Evolutionary conservation across 1,140 invertebrate species (phyloP), one percentile per base, ranked within the genome.

Genomic region (Pseudomyrmex sp.): DNA sequence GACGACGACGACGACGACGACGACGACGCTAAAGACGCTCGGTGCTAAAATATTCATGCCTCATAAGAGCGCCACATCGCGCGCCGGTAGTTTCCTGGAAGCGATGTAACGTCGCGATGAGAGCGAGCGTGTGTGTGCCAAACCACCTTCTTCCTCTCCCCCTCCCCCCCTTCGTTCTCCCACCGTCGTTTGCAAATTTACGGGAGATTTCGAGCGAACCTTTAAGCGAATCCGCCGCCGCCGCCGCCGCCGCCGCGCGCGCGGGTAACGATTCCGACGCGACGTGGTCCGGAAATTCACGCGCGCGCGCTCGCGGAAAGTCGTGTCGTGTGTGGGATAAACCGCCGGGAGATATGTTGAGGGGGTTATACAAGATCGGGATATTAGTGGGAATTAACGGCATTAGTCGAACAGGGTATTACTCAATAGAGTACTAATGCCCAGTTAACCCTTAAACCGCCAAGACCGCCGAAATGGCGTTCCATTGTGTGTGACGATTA

Each of bases 1-100:
- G 35, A 35, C 0, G 18, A 18, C 18, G 18, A 18, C 18, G 18
- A 18, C 18, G 18, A 35, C 0, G 18, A 18, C 18, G 18, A 18
- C 18, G 18, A 18, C 18, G 18, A 35, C 35, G 74, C 76, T 88
- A 61, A 84, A 69, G 87, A 89, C 73, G 87, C 62, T n/a, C 62
- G n/a, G 35, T 26, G 61, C 35, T 90, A 76, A 90, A 90, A 91
- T 91, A 91, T 91, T 91, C 88, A 90, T 90, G 83, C 54, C 26
- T 86, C 80, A 84, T 88, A 82, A 88, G 85, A 84, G 86, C 52
- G 63, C 59, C 35, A 5, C 58, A 8, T 66, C 73, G 52, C 56
- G 44, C 18, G 13, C n/a, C 59, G 20, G 44, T 26, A n/a, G 26
- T 12, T 62, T 44, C 20, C 18, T 20, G 35, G 68, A 63, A 80